Evolutionary conservation across 2,797 vertebrate genomes (phyloP), one percentile per base, ranked within the genome.

Genomic region (Notolepis coatsorum): DNA sequence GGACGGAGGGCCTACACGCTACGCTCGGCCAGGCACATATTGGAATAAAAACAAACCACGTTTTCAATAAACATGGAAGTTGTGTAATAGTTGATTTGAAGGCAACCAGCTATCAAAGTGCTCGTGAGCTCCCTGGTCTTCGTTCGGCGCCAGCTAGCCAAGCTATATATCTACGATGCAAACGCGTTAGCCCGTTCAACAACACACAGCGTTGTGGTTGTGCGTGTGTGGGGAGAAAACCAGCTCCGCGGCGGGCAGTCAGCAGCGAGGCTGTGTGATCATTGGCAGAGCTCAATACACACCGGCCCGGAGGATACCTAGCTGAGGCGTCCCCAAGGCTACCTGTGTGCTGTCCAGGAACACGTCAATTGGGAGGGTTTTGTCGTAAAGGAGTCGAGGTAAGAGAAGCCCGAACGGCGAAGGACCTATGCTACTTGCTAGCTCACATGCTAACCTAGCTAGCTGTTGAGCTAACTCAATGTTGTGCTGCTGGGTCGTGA

Each of bases 271-370:
- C 86, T 87, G 89, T 91, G 89, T 92, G 91, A 81, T 91, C 89
- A 90, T 91, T 92, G 89, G 89, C 88, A 92, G 89, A 88, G 87
- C 77, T 91, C 88, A 91, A 49, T 90, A 91, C 87, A 88, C 89
- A 91, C 82, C 61, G 9, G 83, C 84, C 69, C 42, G 45, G 4
- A 62, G 38, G 46, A 61, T 52, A 79, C 50, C 67, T 53, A 47
- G 33, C 21, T 20, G 24, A 56, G 52, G 17, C 10, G 7, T 39
- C 41, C 37, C n/a, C 21, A 20, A 15, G 18, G 1, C 25, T 5
- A 28, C 38, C 23, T 13, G 37, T 27, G 46, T 63, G 13, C 15
- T 35, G 24, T 20, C 25, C 8, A 45, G 33, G 37, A 9, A 27
- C 41, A 47, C 50, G n/a, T 38, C 71, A 15, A 27, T 52, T 33